Percentiles rank a stretch among this genome's conserved stretches.
Evolutionary conservation across 2,888 invertebrate genomes (phyloP).

Genomic region (Lithophane socia): DNA sequence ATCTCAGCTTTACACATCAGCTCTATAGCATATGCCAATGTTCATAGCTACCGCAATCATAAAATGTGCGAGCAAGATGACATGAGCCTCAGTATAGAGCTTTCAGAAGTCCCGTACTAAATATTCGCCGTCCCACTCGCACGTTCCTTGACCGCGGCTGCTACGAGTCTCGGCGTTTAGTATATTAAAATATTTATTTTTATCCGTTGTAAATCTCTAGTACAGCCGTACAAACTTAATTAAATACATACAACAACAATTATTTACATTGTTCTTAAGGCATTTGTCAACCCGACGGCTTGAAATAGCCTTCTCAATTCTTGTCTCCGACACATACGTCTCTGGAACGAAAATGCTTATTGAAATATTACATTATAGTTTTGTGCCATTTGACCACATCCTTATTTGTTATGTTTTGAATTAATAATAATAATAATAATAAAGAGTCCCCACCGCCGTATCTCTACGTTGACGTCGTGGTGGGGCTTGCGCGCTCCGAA

Average conservation of each 20-base stretch:
- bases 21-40: neutral
- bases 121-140: neutral
- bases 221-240: conserved; percentile 64
- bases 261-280: conserved; percentile 79
- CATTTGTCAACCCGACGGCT: conserved; percentile 64
- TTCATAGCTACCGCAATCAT: neutral
- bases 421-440: no score
- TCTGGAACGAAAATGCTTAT: conserved; percentile 27
- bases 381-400: no score
- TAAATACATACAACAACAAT: conserved; percentile 70
- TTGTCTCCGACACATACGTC: conserved; percentile 38
- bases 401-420: no score
- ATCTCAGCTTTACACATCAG: conserved; percentile 9
- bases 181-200: conserved; percentile 45
- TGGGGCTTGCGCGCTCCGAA: no score
- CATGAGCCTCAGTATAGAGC: neutral
- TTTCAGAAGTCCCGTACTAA: neutral
- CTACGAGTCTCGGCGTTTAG: neutral
- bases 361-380: no score
- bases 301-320: conserved; percentile 34
- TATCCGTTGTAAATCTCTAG: conserved; percentile 45
- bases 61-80: neutral
- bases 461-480: no score
- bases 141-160: neutral
- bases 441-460: no score